phyloP scores from a whole-genome alignment of 2,113 vertebrate genomes.

The Canis aureus region DNA sequence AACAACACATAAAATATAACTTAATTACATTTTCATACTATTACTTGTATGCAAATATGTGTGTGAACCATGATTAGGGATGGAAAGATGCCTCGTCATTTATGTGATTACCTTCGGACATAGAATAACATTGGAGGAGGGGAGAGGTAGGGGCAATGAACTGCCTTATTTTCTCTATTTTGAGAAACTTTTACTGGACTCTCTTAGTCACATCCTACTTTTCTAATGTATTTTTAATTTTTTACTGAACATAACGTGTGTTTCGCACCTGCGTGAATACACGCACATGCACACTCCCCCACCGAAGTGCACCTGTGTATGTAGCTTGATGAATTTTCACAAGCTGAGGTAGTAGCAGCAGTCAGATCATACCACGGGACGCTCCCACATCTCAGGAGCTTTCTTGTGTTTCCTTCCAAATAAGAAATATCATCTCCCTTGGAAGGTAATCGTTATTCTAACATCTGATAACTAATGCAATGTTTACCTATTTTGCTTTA shows the following conservation, averaged over 20 bases:
- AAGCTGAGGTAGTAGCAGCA: neutral
- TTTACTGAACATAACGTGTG: neutral
- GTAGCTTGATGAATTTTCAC: neutral
- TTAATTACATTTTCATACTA: neutral
- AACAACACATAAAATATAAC: neutral
- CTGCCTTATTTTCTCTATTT: neutral
- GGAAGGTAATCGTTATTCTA: neutral
- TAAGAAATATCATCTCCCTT: neutral
- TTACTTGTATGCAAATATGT: neutral
- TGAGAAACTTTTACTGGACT: neutral
- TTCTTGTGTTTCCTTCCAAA: neutral
- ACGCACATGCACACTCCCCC: neutral
- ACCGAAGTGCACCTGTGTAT: neutral
- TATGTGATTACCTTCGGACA: neutral
- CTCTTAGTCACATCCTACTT: neutral
- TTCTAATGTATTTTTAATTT: slow-evolving; percentile 24
- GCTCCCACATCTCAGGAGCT: too few species aligned
- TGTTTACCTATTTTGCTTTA: neutral
- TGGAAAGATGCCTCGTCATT: neutral
- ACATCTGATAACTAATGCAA: neutral
- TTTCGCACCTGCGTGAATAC: neutral
- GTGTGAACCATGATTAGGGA: neutral
- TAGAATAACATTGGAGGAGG: neutral
- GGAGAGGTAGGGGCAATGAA: neutral
- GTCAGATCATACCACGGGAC: neutral